A percentile compares a stretch with the other conserved stretches of the same genome.
Evolutionary conservation across 1,140 invertebrate genomes (phyloP).

Genomic region (Oncopodura yosiiana): DNA sequence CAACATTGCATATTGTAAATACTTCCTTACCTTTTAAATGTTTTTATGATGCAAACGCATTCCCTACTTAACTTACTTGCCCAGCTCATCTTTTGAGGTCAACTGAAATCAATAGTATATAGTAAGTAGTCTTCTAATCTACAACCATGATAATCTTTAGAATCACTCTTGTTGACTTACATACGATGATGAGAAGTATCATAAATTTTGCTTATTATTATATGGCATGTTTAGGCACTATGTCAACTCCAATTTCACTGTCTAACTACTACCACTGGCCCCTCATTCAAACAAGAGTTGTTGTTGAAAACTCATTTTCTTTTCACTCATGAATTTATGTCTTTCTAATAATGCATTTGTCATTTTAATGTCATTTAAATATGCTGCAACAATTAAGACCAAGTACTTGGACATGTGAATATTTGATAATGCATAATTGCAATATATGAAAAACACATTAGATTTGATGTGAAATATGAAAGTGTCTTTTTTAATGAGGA

Average conservation of each 20-base stretch:
- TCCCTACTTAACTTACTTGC: conserved; percentile 4
- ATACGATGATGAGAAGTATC: neutral
- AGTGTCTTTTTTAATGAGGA: too few relatives aligned
- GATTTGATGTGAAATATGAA: too few relatives aligned
- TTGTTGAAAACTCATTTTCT: too few relatives aligned
- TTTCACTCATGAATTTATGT: too few relatives aligned
- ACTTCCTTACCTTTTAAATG: too few relatives aligned
- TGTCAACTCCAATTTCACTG: neutral
- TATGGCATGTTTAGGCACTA: neutral
- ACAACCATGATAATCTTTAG: neutral
- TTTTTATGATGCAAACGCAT: conserved; percentile 3
- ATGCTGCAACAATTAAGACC: too few relatives aligned
- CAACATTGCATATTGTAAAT: too few relatives aligned
- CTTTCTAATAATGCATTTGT: too few relatives aligned
- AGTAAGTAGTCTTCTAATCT: neutral
- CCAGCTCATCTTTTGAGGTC: conserved; percentile 3
- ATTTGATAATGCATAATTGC: too few relatives aligned
- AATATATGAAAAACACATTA: too few relatives aligned
- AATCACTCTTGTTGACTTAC: neutral
- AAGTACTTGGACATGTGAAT: too few relatives aligned
- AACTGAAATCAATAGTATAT: conserved; percentile 8
- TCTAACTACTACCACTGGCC: neutral
- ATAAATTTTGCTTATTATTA: neutral
- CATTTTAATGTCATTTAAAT: too few relatives aligned
- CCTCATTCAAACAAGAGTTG: neutral